Percentiles rank a stretch among this genome's conserved stretches.
Evolutionary conservation across 1,140 invertebrate genomes (phyloP).

Genomic region (Ooceraea biroi): DNA sequence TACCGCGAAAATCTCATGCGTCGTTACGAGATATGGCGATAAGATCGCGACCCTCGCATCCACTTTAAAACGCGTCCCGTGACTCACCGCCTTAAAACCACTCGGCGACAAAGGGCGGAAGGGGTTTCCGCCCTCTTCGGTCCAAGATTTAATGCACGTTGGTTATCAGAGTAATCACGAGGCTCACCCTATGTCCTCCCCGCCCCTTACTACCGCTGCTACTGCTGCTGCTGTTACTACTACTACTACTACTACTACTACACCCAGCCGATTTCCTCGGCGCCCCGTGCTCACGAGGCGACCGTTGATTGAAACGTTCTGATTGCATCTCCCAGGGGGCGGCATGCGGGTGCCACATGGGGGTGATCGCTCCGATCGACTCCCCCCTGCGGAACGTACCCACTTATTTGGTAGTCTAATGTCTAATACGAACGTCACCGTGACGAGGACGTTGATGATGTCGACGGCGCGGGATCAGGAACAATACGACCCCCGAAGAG

Average conservation of each 20-base stretch:
- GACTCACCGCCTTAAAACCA: slow-evolving; percentile 84
- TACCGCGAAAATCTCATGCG: slow-evolving; percentile 29
- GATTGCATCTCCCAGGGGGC: slow-evolving; percentile 85
- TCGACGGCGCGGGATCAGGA: slow-evolving; percentile 59
- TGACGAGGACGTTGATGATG: slow-evolving; percentile 73
- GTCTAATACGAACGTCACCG: slow-evolving; percentile 80
- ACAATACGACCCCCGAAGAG: slow-evolving; percentile 58
- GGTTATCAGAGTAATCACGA: slow-evolving; percentile 85
- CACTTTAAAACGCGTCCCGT: slow-evolving; percentile 78
- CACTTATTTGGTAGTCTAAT: slow-evolving; percentile 87
- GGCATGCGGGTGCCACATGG: slow-evolving; percentile 82
- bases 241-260: slow-evolving; percentile 62
- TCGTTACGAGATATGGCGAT: slow-evolving; percentile 62
- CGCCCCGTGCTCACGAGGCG: slow-evolving; percentile 75
- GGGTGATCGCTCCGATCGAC: slow-evolving; percentile 69
- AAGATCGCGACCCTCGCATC: slow-evolving; percentile 57
- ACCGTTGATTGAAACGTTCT: slow-evolving; percentile 87
- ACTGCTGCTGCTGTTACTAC: slow-evolving; percentile 44
- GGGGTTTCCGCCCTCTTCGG: slow-evolving; percentile 81
- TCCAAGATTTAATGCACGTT: slow-evolving; percentile 85
- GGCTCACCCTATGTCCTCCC: slow-evolving; percentile 62
- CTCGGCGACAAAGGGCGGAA: slow-evolving; percentile 80
- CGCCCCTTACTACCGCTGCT: slow-evolving; percentile 64
- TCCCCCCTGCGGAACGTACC: slow-evolving; percentile 76
- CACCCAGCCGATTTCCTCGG: slow-evolving; percentile 67